These are phyloP conservation scores for Coronaproctus castanopsis DNA, from an alignment of 2,888 invertebrate genomes.

Conservation along the genomic window DNA sequence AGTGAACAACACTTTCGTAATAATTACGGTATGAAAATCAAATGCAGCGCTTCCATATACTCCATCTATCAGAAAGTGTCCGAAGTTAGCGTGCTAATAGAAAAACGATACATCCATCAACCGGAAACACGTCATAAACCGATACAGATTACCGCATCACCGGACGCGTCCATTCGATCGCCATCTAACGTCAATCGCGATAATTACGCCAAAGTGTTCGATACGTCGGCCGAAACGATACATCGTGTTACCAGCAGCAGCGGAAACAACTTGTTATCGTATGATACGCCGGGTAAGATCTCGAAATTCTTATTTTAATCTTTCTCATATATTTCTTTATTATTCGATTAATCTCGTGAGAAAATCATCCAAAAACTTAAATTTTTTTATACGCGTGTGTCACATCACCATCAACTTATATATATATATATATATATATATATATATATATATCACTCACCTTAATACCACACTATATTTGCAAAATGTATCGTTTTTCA, in stretches of 20 bases:
- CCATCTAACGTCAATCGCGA: neutral
- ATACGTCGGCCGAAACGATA: neutral
- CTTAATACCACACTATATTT: too few relatives aligned
- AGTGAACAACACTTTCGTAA: conserved; percentile 4
- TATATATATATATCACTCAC: too few relatives aligned
- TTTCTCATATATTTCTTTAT: too few relatives aligned
- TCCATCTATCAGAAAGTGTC: conserved; percentile 44
- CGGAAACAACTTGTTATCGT: neutral
- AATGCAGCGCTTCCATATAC: conserved; percentile 43
- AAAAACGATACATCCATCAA: conserved; percentile 20
- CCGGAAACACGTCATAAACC: conserved; percentile 1
- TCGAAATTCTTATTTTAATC: too few relatives aligned
- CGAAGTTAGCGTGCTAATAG: conserved; percentile 42
- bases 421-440: too few relatives aligned
- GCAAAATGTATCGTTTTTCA: too few relatives aligned
- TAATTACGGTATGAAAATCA: conserved; percentile 27
- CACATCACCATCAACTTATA: too few relatives aligned
- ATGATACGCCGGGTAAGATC: neutral
- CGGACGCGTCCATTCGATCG: neutral
- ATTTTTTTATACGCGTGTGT: too few relatives aligned
- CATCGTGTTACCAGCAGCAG: neutral
- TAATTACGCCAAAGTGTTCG: neutral
- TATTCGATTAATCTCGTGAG: too few relatives aligned
- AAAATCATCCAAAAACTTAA: too few relatives aligned
- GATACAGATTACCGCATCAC: neutral